Percentiles rank a stretch among this genome's conserved stretches.
These are phyloP conservation scores for Aquatica leii DNA, from an alignment of 2,888 invertebrate species.

Conservation along the genomic window DNA sequence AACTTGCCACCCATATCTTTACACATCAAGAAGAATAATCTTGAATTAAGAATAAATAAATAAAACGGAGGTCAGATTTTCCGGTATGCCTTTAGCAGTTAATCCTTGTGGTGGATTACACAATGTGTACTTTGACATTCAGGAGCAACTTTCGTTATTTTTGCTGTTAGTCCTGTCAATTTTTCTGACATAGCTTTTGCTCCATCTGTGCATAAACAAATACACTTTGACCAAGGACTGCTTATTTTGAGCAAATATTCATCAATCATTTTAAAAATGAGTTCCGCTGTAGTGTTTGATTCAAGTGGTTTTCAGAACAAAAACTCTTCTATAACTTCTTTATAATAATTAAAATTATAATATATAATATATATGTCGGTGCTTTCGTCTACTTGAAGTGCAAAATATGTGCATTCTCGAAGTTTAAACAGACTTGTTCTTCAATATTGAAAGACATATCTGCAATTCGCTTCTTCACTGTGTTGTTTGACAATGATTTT, in stretches of 20 bases:
- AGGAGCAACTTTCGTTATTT: conserved; percentile 29
- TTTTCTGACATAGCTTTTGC: conserved; percentile 41
- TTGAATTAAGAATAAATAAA: conserved; percentile 22
- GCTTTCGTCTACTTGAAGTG: conserved; percentile 7
- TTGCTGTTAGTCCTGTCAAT: no score
- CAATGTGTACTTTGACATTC: conserved; percentile 33
- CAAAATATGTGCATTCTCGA: conserved; percentile 4
- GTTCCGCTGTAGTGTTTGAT: no score
- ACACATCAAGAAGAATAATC: conserved; percentile 27
- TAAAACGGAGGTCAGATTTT: conserved; percentile 26
- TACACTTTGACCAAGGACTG: conserved; percentile 41
- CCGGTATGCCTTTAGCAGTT: conserved; percentile 30
- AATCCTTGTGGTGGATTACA: conserved; percentile 32
- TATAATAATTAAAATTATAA: conserved; percentile 6
- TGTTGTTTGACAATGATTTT: conserved; percentile 9
- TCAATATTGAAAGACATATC: conserved; percentile 13
- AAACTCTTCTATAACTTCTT: no score
- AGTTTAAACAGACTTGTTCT: conserved; percentile 3
- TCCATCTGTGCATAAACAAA: conserved; percentile 44
- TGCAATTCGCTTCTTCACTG: conserved; percentile 7
- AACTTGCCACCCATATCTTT: conserved; percentile 34
- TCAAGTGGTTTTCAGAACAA: no score
- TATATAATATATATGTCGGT: conserved; percentile 9
- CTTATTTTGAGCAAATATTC: conserved; percentile 37
- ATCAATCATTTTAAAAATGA: conserved; percentile 43